A percentile compares a stretch with the other conserved stretches of the same genome.
phyloP scores from a whole-genome alignment of 2,797 vertebrate genomes.

The Coregonus suidteri region DNA sequence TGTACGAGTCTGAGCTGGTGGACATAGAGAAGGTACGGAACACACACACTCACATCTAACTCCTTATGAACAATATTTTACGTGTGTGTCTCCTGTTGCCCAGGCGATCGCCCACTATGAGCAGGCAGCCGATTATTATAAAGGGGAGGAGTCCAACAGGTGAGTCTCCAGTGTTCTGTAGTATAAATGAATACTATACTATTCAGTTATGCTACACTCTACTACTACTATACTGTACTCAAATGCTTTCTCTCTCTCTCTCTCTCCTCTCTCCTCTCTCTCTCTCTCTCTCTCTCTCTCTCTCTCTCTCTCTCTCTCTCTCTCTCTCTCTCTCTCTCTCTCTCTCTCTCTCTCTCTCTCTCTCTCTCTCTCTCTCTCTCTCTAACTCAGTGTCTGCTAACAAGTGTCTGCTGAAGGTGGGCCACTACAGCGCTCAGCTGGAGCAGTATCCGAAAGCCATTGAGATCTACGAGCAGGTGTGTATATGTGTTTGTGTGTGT shows the following conservation, averaged over 20 bases:
- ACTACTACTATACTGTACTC: constrained; percentile 20
- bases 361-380: too few species aligned
- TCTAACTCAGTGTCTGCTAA: constrained; percentile 80
- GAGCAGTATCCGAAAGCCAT: constrained; percentile 92
- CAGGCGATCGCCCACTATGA: constrained; percentile 78
- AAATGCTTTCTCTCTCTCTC: neutral
- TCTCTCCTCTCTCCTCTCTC: too few species aligned
- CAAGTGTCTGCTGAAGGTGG: constrained; percentile 94
- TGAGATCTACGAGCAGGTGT: constrained; percentile 91
- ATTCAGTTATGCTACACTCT: neutral
- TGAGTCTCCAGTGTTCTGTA: constrained; percentile 24
- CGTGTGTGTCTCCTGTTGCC: constrained; percentile 19
- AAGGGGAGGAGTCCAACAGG: constrained; percentile 75
- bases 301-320: too few species aligned
- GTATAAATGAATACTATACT: constrained; percentile 33
- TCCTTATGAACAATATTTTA: neutral
- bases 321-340: too few species aligned
- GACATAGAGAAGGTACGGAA: constrained; percentile 70
- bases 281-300: neutral
- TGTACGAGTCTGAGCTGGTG: constrained; percentile 74
- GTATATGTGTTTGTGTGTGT: constrained; percentile 4
- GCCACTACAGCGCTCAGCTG: constrained; percentile 89
- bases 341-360: too few species aligned
- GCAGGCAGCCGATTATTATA: constrained; percentile 78
- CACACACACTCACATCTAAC: neutral